Percentiles rank a stretch among this genome's conserved stretches.
Evolutionary conservation across 2,888 invertebrate genomes (phyloP).

Genomic region (Dynastes tityus): DNA sequence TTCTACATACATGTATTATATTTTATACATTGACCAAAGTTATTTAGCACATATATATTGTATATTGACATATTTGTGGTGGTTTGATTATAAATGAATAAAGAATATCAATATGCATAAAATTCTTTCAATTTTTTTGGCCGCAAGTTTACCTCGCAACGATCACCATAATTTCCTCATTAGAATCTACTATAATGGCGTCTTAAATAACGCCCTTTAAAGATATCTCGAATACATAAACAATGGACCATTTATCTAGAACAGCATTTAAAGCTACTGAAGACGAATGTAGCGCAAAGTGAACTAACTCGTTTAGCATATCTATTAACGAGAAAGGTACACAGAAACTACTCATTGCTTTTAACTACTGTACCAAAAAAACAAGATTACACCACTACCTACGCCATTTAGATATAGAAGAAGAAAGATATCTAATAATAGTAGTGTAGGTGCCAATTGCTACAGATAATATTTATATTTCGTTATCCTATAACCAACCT

Average conservation of each 20-base stretch:
- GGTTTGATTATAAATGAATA: no score
- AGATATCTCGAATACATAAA: neutral
- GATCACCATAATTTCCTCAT: no score
- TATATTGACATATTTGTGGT: no score
- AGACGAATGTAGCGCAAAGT: conserved; percentile 13
- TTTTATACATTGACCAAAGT: no score
- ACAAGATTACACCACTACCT: conserved; percentile 12
- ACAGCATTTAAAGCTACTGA: neutral
- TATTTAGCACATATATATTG: no score
- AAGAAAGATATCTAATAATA: neutral
- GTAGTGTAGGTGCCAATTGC: conserved; percentile 12
- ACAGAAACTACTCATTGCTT: conserved; percentile 38
- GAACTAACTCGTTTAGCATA: conserved; percentile 35
- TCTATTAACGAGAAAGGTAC: conserved; percentile 13
- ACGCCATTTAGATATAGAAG: neutral
- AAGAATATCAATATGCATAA: no score
- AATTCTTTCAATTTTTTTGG: no score
- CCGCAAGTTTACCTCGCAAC: no score
- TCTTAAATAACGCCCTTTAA: neutral
- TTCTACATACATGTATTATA: no score
- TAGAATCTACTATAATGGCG: no score
- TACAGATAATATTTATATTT: conserved; percentile 33
- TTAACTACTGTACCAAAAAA: conserved; percentile 20
- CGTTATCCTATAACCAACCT: conserved; percentile 9
- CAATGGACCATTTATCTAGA: neutral